Evolutionary conservation across 1,140 invertebrate species (phyloP).

Genomic region (Pseudomyrmex gracilis): DNA sequence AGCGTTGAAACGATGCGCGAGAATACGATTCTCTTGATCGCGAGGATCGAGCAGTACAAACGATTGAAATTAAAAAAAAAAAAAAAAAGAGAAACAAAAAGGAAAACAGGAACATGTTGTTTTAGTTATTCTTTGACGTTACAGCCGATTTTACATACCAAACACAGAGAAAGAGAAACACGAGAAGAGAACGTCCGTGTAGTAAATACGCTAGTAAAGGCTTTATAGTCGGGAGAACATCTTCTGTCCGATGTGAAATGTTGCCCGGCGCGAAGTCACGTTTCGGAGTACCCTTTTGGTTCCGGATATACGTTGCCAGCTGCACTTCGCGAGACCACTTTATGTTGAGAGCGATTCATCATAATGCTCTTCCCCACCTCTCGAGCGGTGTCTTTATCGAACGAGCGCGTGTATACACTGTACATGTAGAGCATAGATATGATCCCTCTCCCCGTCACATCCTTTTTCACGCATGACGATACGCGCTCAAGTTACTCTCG

Average conservation of each 20-base stretch:
- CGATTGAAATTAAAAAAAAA: slow-evolving; percentile 30
- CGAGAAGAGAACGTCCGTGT: not conserved
- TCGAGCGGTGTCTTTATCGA: slow-evolving; percentile 44
- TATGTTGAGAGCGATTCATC: slow-evolving; percentile 45
- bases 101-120: not conserved
- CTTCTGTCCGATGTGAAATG: slow-evolving; percentile 53
- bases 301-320: slow-evolving; percentile 49
- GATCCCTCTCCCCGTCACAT: slow-evolving; percentile 19
- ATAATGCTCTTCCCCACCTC: slow-evolving; percentile 23
- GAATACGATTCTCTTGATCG: slow-evolving; percentile 10
- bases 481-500: not conserved
- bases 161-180: not conserved
- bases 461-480: slow-evolving; percentile 19
- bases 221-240: slow-evolving; percentile 44
- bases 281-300: slow-evolving; percentile 47
- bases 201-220: slow-evolving; percentile 57
- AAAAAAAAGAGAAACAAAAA: not conserved
- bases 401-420: slow-evolving; percentile 3
- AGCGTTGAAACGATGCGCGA: slow-evolving; percentile 20
- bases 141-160: slow-evolving; percentile 35
- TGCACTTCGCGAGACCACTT: slow-evolving; percentile 36
- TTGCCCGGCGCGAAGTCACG: slow-evolving; percentile 38
- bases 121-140: slow-evolving; percentile 18
- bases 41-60: not conserved
- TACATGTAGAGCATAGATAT: slow-evolving; percentile 9